Evolutionary conservation across 2,888 invertebrate genomes (phyloP).

Genomic region (Tenodera sinensis): DNA sequence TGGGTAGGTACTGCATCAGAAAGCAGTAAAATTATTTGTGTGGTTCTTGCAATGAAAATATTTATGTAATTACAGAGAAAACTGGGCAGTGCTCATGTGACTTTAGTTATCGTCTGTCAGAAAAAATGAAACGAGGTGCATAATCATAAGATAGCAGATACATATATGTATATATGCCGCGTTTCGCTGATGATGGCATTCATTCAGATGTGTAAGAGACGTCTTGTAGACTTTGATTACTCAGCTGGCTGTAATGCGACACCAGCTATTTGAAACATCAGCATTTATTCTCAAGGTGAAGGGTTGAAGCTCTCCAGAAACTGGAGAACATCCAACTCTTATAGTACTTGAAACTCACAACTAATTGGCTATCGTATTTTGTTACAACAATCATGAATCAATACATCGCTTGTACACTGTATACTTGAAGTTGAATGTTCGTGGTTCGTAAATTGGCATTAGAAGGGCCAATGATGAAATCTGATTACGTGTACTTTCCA

Average conservation of each 20-base stretch:
- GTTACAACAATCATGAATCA: not conserved
- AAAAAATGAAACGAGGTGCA: not conserved
- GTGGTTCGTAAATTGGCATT: too few species aligned
- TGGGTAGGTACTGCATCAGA: too few species aligned
- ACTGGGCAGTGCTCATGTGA: not conserved
- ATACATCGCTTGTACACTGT: not conserved
- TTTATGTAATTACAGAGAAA: not conserved
- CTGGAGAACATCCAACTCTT: not conserved
- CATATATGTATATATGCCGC: not conserved
- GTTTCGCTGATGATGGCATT: not conserved
- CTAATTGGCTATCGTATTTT: not conserved
- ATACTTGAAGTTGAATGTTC: too few species aligned
- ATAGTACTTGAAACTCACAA: not conserved
- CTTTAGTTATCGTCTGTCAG: not conserved
- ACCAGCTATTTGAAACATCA: not conserved
- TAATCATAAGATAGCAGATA: not conserved
- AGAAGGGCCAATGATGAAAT: too few species aligned
- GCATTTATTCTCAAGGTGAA: not conserved
- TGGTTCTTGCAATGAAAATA: not conserved
- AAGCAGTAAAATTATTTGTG: too few species aligned
- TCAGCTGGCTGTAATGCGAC: not conserved
- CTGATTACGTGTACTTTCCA: too few species aligned
- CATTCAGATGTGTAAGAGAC: not conserved
- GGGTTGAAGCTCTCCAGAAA: not conserved
- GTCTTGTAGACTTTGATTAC: not conserved